Percentiles rank a stretch among this genome's conserved stretches.
Evolutionary conservation across 1,140 invertebrate species (phyloP).

Genomic region (Pantala flavescens): DNA sequence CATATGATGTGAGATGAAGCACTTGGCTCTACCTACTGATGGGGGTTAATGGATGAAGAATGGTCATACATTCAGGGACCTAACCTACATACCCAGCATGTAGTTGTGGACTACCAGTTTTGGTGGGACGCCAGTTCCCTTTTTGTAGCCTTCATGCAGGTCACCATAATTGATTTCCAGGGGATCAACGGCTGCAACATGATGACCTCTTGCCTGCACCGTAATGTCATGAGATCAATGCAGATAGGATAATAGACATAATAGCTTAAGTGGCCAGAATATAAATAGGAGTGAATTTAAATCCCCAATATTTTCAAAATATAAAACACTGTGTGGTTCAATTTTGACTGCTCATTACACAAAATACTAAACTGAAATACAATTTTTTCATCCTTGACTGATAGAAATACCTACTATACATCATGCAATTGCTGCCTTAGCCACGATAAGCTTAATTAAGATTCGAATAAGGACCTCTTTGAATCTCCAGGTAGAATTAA

Average conservation of each 20-base stretch:
- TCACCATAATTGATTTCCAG: constrained; percentile 66
- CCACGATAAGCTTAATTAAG: no score
- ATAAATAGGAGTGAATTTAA: constrained; percentile 18
- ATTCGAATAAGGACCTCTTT: no score
- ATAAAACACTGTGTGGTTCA: neutral
- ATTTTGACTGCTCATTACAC: no score
- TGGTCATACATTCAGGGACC: neutral
- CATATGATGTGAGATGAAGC: no score
- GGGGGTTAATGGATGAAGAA: no score
- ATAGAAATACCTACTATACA: no score
- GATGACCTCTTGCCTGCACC: constrained; percentile 83
- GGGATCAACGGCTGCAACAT: constrained; percentile 90
- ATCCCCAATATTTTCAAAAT: neutral
- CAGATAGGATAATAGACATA: neutral
- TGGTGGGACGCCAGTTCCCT: constrained; percentile 44
- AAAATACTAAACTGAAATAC: no score
- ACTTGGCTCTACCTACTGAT: no score
- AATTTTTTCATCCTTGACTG: no score
- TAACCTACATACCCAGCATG: constrained; percentile 47
- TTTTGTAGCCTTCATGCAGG: constrained; percentile 43
- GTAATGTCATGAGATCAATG: constrained; percentile 9
- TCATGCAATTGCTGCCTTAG: no score
- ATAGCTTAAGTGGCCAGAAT: constrained; percentile 2
- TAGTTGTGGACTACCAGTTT: constrained; percentile 54
- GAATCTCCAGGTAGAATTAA: no score